Percentiles rank a stretch among this genome's conserved stretches.
These are phyloP conservation scores for Drosophila percnosoma DNA, from an alignment of 2,888 invertebrate genomes.

Conservation along the genomic window DNA sequence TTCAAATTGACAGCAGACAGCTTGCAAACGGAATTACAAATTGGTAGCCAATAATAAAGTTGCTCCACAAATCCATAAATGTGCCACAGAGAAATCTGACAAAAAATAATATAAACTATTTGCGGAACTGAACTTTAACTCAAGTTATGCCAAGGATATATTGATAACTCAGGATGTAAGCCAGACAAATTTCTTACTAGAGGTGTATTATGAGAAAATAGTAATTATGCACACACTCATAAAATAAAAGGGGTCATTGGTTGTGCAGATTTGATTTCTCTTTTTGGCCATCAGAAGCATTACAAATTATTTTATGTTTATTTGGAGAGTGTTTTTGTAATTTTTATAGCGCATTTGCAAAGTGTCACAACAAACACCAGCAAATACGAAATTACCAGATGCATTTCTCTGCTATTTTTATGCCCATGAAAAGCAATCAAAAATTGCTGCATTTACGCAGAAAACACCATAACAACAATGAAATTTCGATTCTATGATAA, in stretches of 20 bases:
- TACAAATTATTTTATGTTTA: background rate
- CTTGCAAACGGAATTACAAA: slow-evolving; percentile 14
- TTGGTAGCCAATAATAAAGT: slow-evolving; percentile 24
- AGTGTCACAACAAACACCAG: background rate
- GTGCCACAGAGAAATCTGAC: background rate
- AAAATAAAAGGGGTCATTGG: background rate
- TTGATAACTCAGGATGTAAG: background rate
- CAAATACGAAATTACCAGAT: background rate
- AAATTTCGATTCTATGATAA: no score
- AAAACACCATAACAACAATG: background rate
- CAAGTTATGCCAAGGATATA: accelerated
- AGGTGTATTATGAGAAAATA: background rate
- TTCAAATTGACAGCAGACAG: slow-evolving; percentile 16
- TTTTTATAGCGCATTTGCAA: background rate
- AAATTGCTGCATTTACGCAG: background rate
- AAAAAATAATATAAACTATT: background rate
- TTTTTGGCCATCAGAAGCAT: background rate
- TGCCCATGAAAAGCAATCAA: background rate
- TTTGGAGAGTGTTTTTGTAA: background rate
- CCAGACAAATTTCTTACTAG: background rate
- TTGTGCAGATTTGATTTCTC: background rate
- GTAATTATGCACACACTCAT: background rate
- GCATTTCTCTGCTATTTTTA: background rate
- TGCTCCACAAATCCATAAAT: slow-evolving; percentile 33
- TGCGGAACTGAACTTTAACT: background rate